These are phyloP conservation scores for Cygnus olor DNA, from an alignment of 2,797 vertebrate species.

Conservation along the genomic window DNA sequence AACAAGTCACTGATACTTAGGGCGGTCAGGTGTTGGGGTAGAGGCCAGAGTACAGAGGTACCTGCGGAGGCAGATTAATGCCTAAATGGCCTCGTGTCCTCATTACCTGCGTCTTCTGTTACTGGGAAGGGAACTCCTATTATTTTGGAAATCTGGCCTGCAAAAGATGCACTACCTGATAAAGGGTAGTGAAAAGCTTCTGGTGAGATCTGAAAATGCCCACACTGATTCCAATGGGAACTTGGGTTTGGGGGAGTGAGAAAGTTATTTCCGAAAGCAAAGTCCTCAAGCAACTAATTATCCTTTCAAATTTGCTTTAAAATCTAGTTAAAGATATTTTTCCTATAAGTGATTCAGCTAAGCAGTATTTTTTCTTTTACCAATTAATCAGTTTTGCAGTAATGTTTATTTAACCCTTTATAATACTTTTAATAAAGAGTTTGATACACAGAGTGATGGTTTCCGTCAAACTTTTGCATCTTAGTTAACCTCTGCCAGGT, in stretches of 20 bases:
- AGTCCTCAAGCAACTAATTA: neutral
- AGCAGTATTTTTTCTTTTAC: neutral
- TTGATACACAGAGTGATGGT: accelerated
- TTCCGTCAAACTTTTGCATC: neutral
- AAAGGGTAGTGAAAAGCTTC: neutral
- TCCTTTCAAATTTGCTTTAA: neutral
- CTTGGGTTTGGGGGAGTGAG: neutral
- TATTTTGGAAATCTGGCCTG: neutral
- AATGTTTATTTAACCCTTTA: neutral
- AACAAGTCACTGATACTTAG: neutral
- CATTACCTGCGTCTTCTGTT: neutral
- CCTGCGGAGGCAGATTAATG: neutral
- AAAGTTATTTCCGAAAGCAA: neutral
- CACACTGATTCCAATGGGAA: neutral
- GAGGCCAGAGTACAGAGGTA: neutral
- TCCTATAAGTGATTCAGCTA: neutral
- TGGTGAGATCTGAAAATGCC: neutral
- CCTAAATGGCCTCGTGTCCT: neutral
- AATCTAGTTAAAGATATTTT: neutral
- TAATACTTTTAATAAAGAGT: neutral
- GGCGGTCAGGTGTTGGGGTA: neutral
- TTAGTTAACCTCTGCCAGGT: neutral
- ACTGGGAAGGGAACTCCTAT: accelerated
- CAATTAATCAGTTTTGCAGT: neutral
- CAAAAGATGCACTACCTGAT: neutral